A percentile compares a stretch with the other conserved stretches of the same genome.
Conservation (phyloP, 2,888 invertebrate species). For the Spilarctia lutea region DNA sequence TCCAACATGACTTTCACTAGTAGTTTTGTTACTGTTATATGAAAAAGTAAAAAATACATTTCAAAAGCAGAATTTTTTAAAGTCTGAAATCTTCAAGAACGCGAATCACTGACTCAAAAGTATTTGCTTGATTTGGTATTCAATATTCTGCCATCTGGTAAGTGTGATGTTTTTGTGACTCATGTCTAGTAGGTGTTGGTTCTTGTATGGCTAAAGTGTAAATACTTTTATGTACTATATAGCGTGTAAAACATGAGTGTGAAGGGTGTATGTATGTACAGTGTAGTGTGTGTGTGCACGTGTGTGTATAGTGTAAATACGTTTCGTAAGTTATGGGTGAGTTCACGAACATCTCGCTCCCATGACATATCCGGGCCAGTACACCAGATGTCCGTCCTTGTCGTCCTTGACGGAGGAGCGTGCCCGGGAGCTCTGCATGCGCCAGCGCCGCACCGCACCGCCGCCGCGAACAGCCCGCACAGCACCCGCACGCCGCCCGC, state of each 20-base stretch:
- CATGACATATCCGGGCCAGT: conserved; percentile 99
- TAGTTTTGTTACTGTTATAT: conserved; percentile 45
- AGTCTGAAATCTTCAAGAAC: conserved; percentile 56
- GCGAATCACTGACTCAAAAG: conserved; percentile 54
- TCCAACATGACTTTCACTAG: conserved; percentile 70
- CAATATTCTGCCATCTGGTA: conserved; percentile 41
- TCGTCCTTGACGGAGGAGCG: conserved; percentile 98
- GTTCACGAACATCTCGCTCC: conserved; percentile 99
- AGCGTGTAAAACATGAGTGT: conserved; percentile 28
- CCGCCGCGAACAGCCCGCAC: conserved; percentile 34
- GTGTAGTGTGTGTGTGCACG: conserved; percentile 38
- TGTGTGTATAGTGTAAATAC: conserved; percentile 50
- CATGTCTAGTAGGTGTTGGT: conserved; percentile 41
- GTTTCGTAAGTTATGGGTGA: conserved; percentile 83
- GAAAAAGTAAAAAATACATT: conserved; percentile 46
- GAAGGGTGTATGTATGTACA: conserved; percentile 33
- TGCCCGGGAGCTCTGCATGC: conserved; percentile 92
- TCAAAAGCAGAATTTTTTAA: conserved; percentile 45
- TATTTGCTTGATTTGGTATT: conserved; percentile 44
- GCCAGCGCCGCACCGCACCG: conserved; percentile 50
- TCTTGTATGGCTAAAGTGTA: conserved; percentile 34
- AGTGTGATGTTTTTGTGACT: conserved; percentile 42
- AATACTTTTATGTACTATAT: conserved; percentile 30
- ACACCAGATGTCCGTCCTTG: conserved; percentile 99
- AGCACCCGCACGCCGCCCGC: conserved; percentile 29